Evolutionary conservation across 2,113 vertebrate genomes (phyloP).

Genomic region (Larimichthys crocea): DNA sequence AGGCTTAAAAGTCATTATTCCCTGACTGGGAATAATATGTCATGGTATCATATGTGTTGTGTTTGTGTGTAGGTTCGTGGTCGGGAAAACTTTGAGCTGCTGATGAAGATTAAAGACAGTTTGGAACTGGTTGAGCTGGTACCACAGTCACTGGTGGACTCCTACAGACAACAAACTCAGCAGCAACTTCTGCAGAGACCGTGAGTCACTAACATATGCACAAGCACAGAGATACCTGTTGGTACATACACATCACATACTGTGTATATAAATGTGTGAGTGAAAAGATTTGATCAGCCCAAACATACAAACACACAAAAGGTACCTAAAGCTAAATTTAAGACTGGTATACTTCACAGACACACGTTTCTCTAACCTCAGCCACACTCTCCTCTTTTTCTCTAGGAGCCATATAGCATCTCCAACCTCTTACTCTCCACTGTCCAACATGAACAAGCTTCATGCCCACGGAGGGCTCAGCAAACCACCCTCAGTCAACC

Average conservation of each 20-base stretch:
- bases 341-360: not conserved
- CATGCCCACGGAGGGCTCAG: slow-evolving; percentile 85
- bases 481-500: slow-evolving; percentile 93
- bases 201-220: slow-evolving; percentile 84
- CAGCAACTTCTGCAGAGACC: slow-evolving; percentile 96
- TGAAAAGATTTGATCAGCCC: not conserved
- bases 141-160: slow-evolving; percentile 92
- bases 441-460: slow-evolving; percentile 91
- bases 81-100: slow-evolving; percentile 96
- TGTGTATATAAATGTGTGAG: not conserved
- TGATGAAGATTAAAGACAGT: slow-evolving; percentile 98
- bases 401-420: slow-evolving; percentile 89
- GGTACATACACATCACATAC: not conserved
- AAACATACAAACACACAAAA: not conserved
- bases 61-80: slow-evolving; percentile 89
- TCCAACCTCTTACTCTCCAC: slow-evolving; percentile 87
- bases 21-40: not conserved
- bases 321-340: not conserved
- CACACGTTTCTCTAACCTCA: slow-evolving; percentile 1
- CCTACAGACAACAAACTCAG: slow-evolving; percentile 94
- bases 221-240: not conserved
- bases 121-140: slow-evolving; percentile 96
- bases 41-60: not conserved
- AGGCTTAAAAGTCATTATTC: not conserved
- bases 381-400: slow-evolving; percentile 1